phyloP scores from a whole-genome alignment of 2,888 invertebrate species.

The Sinhomidia bicolor region DNA sequence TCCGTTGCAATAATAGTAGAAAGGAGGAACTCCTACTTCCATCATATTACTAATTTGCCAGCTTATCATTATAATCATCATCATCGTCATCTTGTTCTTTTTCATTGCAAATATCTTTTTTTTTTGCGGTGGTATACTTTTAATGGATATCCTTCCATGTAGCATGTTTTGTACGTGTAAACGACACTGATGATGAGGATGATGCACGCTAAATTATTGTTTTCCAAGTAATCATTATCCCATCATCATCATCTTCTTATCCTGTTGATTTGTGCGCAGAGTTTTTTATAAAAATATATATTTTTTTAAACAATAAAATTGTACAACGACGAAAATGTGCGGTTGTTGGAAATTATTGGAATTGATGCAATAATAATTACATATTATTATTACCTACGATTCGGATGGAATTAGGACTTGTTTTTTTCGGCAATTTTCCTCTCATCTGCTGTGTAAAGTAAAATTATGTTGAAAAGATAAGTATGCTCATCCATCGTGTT shows the following conservation, averaged over 20 bases:
- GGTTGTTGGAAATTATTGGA: background rate
- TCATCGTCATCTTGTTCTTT: background rate
- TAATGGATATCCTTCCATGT: background rate
- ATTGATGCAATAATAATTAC: background rate
- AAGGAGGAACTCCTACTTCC: slow-evolving; percentile 18
- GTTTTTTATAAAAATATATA: too few relatives aligned
- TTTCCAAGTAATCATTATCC: slow-evolving; percentile 24
- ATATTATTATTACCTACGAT: background rate
- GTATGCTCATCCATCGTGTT: background rate
- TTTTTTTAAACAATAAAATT: background rate
- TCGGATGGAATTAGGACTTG: background rate
- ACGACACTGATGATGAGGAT: background rate
- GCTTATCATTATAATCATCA: slow-evolving; percentile 21
- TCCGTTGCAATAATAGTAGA: too few relatives aligned
- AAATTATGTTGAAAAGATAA: background rate
- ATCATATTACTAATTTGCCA: background rate
- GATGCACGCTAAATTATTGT: slow-evolving; percentile 17
- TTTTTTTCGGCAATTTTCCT: background rate
- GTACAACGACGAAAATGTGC: background rate
- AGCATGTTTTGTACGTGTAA: background rate
- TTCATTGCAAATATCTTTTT: background rate
- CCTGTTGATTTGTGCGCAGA: background rate
- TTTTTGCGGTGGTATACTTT: background rate
- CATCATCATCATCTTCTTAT: background rate
- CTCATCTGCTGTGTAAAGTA: slow-evolving; percentile 1